These are phyloP conservation scores for Conus betulinus DNA, from an alignment of 1,140 invertebrate species.

Conservation along the genomic window DNA sequence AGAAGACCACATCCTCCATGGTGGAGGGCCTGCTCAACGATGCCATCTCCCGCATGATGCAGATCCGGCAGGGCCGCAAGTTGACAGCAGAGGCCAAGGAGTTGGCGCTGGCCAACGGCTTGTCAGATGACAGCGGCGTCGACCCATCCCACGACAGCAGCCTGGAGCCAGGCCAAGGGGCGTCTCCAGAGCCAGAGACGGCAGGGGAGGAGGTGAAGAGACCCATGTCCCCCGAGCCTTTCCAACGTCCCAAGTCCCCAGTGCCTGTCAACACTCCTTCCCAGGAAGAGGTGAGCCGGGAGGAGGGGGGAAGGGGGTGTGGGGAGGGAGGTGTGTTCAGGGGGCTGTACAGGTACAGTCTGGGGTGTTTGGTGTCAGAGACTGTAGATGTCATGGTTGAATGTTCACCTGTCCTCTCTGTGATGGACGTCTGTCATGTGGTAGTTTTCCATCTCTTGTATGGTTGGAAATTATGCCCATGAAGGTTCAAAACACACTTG, in stretches of 20 bases:
- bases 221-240: constrained; percentile 42
- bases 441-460: too few relatives aligned
- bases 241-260: constrained; percentile 63
- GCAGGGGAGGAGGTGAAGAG: constrained; percentile 39
- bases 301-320: too few relatives aligned
- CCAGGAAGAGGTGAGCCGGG: constrained; percentile 13
- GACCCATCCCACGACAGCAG: constrained; percentile 38
- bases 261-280: constrained; percentile 48
- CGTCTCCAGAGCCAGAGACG: constrained; percentile 48
- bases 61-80: constrained; percentile 53
- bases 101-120: constrained; percentile 24
- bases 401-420: too few relatives aligned
- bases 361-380: too few relatives aligned
- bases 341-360: too few relatives aligned
- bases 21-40: constrained; percentile 65
- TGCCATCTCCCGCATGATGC: constrained; percentile 67
- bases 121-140: constrained; percentile 31
- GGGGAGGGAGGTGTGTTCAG: not conserved
- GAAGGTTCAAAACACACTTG: too few relatives aligned
- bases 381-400: too few relatives aligned
- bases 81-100: not conserved
- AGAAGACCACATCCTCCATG: constrained; percentile 49
- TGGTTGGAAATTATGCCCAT: too few relatives aligned
- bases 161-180: constrained; percentile 36
- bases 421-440: too few relatives aligned